Base-by-base conservation (phyloP, 2,797 vertebrate genomes). In the Mormyrops attenuatus region DNA sequence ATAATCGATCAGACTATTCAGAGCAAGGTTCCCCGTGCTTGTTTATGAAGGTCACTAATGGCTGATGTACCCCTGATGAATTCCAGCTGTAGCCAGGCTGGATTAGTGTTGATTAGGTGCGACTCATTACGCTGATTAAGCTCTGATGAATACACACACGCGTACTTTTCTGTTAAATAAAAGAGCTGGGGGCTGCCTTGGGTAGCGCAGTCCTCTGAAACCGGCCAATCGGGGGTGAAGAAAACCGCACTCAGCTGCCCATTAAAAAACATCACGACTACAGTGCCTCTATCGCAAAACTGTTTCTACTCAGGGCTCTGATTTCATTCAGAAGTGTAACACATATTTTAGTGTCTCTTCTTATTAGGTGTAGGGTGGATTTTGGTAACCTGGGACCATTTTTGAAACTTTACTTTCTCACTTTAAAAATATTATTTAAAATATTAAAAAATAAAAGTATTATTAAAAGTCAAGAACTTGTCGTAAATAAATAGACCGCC, bases 71-170 rank as follows among this genome's bases (percentile, higher is more conserved):
- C 90, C 38, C 13, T 88, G 92, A 93, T 92, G 91, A 92, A 94
- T 94, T 91, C 86, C 90, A 91, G 93, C 91, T 91, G 73, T 93
- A 92, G 94, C 91, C 88, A 92, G 90, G 91, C 92, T 93, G 93
- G 93, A 94, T 94, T 95, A 91, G 90, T 41, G 89, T 53, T 87
- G 91, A 94, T 92, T 92, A 94, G 89, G 89, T 90, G 88, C 13
- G 90, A 91, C 89, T 90, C 92, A 93, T 95, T 94, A 93, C 88
- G 88, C 66, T 85, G 91, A 94, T 92, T 92, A 94, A 89, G 88
- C 88, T 85, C 15, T 89, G 90, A 90, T 90, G 66, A 88, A 90
- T 89, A 90, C 73, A 73, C 60, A 88, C 88, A 89, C 82, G 89
- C 89, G 41, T 41, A 82, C 63, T 87, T 8, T 44, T 22, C 22